These are phyloP conservation scores for Drosophila persimilis DNA, from an alignment of 1,140 invertebrate species.

Conservation along the genomic window DNA sequence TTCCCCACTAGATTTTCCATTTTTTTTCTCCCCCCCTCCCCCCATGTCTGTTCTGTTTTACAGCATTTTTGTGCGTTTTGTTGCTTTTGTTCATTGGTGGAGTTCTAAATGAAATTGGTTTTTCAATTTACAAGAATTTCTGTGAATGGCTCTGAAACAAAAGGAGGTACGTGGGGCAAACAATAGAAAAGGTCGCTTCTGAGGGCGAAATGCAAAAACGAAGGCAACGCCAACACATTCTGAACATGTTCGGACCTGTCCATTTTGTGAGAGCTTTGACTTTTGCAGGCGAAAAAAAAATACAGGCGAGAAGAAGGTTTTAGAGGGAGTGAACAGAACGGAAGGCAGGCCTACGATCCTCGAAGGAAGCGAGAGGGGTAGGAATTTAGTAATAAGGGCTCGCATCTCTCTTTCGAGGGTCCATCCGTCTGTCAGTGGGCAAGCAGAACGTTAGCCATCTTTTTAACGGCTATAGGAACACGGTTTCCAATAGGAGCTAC, in stretches of 20 bases:
- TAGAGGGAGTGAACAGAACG: too few relatives aligned
- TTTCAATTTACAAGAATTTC: constrained; percentile 42
- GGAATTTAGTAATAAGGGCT: too few relatives aligned
- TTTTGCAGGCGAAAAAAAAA: not conserved
- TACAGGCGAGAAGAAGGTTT: too few relatives aligned
- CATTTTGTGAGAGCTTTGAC: not conserved
- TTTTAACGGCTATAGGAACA: too few relatives aligned
- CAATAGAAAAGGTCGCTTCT: constrained; percentile 27
- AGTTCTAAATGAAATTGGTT: constrained; percentile 70
- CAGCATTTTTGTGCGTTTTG: constrained; percentile 40
- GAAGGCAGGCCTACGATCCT: too few relatives aligned
- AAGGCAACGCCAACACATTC: not conserved
- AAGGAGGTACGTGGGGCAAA: constrained; percentile 15
- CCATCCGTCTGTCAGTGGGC: too few relatives aligned
- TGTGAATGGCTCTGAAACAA: not conserved
- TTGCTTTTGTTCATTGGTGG: constrained; percentile 42
- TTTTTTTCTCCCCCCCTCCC: constrained; percentile 18
- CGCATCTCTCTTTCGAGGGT: too few relatives aligned
- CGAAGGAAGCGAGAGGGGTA: too few relatives aligned
- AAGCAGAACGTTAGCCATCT: too few relatives aligned
- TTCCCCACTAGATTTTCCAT: constrained; percentile 60
- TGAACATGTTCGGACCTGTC: constrained; percentile 1
- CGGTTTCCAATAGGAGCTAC: too few relatives aligned
- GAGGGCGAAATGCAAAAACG: not conserved
- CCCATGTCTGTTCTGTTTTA: constrained; percentile 43